Percentiles rank a stretch among this genome's conserved stretches.
phyloP scores from a whole-genome alignment of 1,140 invertebrate genomes.

The Achatina immaculata region DNA sequence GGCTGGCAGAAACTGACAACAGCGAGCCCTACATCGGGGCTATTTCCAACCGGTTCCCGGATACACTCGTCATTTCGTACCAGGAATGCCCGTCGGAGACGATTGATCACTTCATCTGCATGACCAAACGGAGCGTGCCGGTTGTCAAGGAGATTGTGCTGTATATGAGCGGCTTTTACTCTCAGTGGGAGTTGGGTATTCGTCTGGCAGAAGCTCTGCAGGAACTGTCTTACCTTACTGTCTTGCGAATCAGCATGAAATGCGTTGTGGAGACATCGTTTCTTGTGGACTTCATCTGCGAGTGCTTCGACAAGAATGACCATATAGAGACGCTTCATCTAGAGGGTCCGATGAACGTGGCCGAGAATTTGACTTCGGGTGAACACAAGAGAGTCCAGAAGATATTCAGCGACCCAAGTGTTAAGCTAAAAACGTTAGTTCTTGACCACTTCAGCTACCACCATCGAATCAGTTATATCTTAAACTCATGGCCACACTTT shows the following conservation, averaged over 20 bases:
- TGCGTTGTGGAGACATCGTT: slow-evolving; percentile 46
- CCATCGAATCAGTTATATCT: slow-evolving; percentile 46
- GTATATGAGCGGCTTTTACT: slow-evolving; percentile 44
- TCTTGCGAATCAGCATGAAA: slow-evolving; percentile 41
- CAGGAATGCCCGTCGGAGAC: slow-evolving; percentile 39
- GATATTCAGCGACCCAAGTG: neutral
- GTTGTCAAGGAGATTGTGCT: slow-evolving; percentile 53
- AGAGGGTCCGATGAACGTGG: slow-evolving; percentile 48
- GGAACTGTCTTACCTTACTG: slow-evolving; percentile 36
- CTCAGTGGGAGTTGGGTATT: slow-evolving; percentile 25
- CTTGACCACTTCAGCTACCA: slow-evolving; percentile 50
- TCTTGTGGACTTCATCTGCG: slow-evolving; percentile 46
- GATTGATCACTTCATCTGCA: slow-evolving; percentile 40
- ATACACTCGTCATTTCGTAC: slow-evolving; percentile 44
- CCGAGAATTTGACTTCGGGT: slow-evolving; percentile 41
- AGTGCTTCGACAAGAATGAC: slow-evolving; percentile 43
- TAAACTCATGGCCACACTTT: slow-evolving; percentile 45
- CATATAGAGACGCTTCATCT: slow-evolving; percentile 42
- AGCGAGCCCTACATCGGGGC: slow-evolving; percentile 29
- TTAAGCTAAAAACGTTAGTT: slow-evolving; percentile 33
- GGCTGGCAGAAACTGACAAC: slow-evolving; percentile 45
- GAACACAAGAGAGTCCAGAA: slow-evolving; percentile 39
- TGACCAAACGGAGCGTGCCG: neutral
- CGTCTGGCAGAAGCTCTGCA: slow-evolving; percentile 43
- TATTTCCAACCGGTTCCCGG: slow-evolving; percentile 38